Evolutionary conservation across 2,888 invertebrate species (phyloP), one percentile per base, ranked within the genome.

Genomic region (Maniola hyperantus): DNA sequence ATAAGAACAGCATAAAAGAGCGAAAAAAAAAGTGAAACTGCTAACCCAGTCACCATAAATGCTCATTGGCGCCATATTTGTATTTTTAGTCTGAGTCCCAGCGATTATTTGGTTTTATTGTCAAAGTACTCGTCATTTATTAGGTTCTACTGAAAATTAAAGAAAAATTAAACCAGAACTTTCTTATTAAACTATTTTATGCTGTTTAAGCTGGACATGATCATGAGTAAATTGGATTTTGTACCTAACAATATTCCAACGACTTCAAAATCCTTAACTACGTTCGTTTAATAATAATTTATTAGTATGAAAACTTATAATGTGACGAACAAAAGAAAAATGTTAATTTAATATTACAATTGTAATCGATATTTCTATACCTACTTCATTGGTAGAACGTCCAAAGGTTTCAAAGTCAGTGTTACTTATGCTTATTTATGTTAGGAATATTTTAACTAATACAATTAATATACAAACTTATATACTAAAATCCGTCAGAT

Each of bases 11-110:
- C 46, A 6, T 46, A 46, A 46, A 46, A 8, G 15, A 18, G 48
- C 48, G 48, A 48, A 46, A 8, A 42, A 8, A 42, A 15, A 18
- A 46, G 15, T 15, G 2, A 46, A 48, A 48, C 7, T 15, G 15
- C 46, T 10, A 42, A 15, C 18, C 8, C 48, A 0, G 15, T 48
- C 48, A 53, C 53, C 53, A 53, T 53, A 34, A 53, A 63, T 63
- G 54, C 67, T 60, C 60, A 67, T 60, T 67, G 67, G 65, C 67
- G 65, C 67, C 65, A 65, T 54, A 67, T 61, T 42, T 55, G 60
- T 64, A 53, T 67, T 65, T 54, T 65, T 18, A 67, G 65, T 67
- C 67, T 65, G 60, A 18, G 55, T 61, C 48, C 46, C 42, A 46
- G 33, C n/a, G 33, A 53, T n/a, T 8, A 53, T n/a, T 26, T 53